Percentiles rank a stretch among this genome's conserved stretches.
Conservation (phyloP, 2,888 invertebrate species). For the Campoplex capitator region DNA sequence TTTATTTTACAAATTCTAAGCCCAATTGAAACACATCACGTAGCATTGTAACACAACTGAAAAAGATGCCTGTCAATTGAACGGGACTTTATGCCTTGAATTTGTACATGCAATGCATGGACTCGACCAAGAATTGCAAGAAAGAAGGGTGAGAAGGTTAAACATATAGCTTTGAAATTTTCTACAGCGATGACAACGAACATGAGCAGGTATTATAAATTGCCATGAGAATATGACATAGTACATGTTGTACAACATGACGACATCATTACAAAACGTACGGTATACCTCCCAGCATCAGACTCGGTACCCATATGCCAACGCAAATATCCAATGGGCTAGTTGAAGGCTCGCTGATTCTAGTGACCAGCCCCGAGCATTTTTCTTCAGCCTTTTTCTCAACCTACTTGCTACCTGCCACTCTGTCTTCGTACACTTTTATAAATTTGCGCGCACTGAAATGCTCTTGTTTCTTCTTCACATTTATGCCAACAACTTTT, state of each 20-base stretch:
- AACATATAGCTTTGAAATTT: conserved; percentile 64
- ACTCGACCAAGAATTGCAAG: background rate
- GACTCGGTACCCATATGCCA: conserved; percentile 2
- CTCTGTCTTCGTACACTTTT: background rate
- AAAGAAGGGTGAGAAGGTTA: background rate
- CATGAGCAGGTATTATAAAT: conserved; percentile 53
- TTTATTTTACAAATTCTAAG: too few relatives aligned
- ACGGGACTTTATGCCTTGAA: too few relatives aligned
- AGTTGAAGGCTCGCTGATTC: conserved; percentile 50
- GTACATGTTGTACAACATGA: conserved; percentile 11
- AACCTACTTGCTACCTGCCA: background rate
- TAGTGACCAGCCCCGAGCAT: conserved; percentile 46
- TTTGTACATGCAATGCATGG: background rate
- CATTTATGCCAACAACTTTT: background rate
- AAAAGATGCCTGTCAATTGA: too few relatives aligned
- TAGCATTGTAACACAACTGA: too few relatives aligned
- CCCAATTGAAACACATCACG: too few relatives aligned
- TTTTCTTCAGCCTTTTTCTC: conserved; percentile 20
- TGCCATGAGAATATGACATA: conserved; percentile 29
- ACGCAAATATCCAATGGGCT: conserved; percentile 44
- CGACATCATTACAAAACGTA: conserved; percentile 30
- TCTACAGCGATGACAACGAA: conserved; percentile 52
- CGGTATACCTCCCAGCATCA: conserved; percentile 45
- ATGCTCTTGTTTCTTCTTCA: background rate
- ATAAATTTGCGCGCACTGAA: background rate